Base-by-base conservation (phyloP, 2,113 vertebrate species). In the Nerophis ophidion region DNA sequence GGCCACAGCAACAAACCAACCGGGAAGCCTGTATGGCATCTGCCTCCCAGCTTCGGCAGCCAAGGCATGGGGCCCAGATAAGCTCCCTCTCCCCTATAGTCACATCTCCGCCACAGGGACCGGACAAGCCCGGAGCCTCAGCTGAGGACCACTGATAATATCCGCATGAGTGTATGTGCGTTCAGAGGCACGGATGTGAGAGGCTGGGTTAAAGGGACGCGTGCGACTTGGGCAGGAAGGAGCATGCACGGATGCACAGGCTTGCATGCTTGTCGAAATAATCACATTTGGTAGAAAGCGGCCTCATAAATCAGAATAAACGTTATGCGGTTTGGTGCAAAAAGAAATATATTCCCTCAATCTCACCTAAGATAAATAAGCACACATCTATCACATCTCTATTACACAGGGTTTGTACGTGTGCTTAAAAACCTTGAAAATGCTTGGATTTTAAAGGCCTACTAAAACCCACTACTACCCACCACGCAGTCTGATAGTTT, bases 81-180 rank as follows among this genome's bases (percentile, higher is more conserved):
- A 87, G 84, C 80, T 61, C 70, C 80, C 81, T 70, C 72, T 84
- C 64, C 71, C 79, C 57, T 80, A 26, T 26, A 81, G 82, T 84
- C 77, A 79, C 67, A 8, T 42, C 62, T 64, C 62, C 72, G 40
- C 80, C 67, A 53, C 71, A 74, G 82, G 82, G 82, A 82, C 76
- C 66, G 84, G 86, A 85, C 83, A 74, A 77, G 76, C 82, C 76
- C 74, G 62, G 68, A 60, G 74, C 77, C 79, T 91, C 86, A 89
- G 86, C 88, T 90, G 89, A 89, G 82, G 72, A 74, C 57, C 62
- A 56, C 81, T 82, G 87, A 90, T 89, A 88, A 84, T 84, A 90
- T 88, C 83, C 86, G 84, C 83, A 81, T 48, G 86, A 82, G 85
- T 73, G 69, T 66, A 15, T 65, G 62, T 57, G 66, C 54, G 75